Percentiles rank a stretch among this genome's conserved stretches.
These are phyloP conservation scores for Anolis apletophallus DNA, from an alignment of 2,797 vertebrate species.

Conservation along the genomic window DNA sequence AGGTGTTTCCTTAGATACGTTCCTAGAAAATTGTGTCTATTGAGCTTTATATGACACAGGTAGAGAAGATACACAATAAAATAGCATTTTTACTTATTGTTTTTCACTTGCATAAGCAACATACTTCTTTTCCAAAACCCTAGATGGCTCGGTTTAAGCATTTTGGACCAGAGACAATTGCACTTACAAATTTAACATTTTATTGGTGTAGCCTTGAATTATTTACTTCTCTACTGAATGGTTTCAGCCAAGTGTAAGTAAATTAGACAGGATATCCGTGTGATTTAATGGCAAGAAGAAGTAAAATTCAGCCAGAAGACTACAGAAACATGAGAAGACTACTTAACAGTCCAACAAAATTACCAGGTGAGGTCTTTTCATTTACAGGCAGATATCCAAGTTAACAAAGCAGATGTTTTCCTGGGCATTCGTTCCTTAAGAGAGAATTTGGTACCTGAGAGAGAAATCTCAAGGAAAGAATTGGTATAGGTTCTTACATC, in stretches of 20 bases:
- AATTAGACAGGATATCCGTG: slow-evolving; percentile 26
- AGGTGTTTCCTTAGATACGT: too few species aligned
- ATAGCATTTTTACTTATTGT: too few species aligned
- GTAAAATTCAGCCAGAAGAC: not conserved
- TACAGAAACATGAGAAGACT: slow-evolving; percentile 10
- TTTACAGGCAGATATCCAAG: slow-evolving; percentile 40
- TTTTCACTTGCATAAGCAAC: not conserved
- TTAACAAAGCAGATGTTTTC: too few species aligned
- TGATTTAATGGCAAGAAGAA: slow-evolving; percentile 29
- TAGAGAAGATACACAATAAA: too few species aligned
- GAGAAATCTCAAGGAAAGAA: too few species aligned
- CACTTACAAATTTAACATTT: slow-evolving; percentile 25
- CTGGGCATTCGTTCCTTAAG: too few species aligned
- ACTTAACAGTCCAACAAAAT: slow-evolving; percentile 40
- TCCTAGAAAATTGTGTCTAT: too few species aligned
- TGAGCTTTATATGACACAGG: too few species aligned
- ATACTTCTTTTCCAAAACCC: slow-evolving; percentile 5
- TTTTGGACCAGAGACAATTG: slow-evolving; percentile 14
- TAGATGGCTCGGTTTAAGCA: not conserved
- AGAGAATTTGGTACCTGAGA: too few species aligned
- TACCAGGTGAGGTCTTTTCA: slow-evolving; percentile 46
- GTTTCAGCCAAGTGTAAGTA: slow-evolving; percentile 31
- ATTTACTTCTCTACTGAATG: slow-evolving; percentile 26
- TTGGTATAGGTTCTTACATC: too few species aligned
- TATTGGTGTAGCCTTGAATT: slow-evolving; percentile 17